Percentiles rank a stretch among this genome's conserved stretches.
These are phyloP conservation scores for Batillaria attramentaria DNA, from an alignment of 1,140 invertebrate species.

Conservation along the genomic window DNA sequence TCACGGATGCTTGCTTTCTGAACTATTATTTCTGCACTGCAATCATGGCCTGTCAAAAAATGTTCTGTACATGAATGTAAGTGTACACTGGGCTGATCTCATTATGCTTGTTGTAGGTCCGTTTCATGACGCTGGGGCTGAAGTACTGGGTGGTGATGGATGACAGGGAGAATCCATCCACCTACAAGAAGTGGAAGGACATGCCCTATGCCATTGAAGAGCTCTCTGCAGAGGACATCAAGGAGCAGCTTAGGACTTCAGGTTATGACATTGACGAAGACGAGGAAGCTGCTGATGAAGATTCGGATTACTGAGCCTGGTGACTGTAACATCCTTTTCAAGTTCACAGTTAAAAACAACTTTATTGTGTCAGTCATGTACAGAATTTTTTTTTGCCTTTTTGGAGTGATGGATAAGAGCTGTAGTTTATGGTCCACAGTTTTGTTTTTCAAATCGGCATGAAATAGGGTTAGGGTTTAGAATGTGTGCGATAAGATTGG, in stretches of 20 bases:
- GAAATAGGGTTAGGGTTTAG: too few relatives aligned
- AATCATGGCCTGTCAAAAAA: neutral
- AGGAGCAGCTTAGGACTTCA: neutral
- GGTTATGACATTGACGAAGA: neutral
- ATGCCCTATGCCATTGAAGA: constrained; percentile 14
- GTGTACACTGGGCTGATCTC: neutral
- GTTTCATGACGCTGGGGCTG: neutral
- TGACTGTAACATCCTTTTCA: too few relatives aligned
- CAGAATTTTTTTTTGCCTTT: too few relatives aligned
- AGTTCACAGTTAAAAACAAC: too few relatives aligned
- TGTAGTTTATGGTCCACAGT: too few relatives aligned
- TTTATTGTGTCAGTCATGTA: too few relatives aligned
- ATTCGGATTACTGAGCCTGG: too few relatives aligned
- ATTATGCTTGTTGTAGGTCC: neutral
- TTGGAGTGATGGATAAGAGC: too few relatives aligned
- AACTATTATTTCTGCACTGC: neutral
- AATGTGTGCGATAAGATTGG: too few relatives aligned
- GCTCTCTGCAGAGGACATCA: constrained; percentile 6
- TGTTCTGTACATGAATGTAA: neutral
- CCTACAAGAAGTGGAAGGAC: constrained; percentile 15
- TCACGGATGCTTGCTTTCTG: neutral
- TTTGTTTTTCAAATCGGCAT: too few relatives aligned
- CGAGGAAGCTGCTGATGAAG: neutral
- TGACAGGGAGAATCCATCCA: neutral
- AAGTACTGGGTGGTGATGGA: constrained; percentile 19